These are phyloP conservation scores for Marasmarcha lunaedactyla DNA, from an alignment of 2,888 invertebrate species.

Conservation along the genomic window DNA sequence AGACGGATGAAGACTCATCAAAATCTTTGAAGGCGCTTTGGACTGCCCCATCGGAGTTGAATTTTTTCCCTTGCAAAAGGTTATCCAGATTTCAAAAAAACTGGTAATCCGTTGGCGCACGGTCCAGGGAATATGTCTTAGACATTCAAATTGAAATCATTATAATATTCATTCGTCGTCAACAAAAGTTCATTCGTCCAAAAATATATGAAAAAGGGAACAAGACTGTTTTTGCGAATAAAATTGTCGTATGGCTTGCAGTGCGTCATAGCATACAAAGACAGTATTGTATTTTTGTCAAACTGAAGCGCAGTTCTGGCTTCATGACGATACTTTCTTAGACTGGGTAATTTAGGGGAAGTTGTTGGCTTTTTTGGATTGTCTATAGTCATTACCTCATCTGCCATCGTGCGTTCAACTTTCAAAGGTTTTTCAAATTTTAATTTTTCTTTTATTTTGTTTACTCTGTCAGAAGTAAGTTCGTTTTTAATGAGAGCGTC, in stretches of 20 bases:
- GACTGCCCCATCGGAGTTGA: too few species aligned
- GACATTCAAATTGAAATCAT: too few species aligned
- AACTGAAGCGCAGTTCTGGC: constrained; percentile 11
- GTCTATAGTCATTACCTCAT: constrained; percentile 7
- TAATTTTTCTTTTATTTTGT: constrained; percentile 9
- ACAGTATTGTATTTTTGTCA: constrained; percentile 10
- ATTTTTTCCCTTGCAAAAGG: too few species aligned
- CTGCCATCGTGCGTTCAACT: constrained; percentile 9
- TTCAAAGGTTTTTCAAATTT: constrained; percentile 6
- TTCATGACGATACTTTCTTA: constrained; percentile 8
- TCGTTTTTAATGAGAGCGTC: constrained; percentile 10
- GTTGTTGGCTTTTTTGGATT: constrained; percentile 11
- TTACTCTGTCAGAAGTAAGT: constrained; percentile 8
- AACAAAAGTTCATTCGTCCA: constrained; percentile 12
- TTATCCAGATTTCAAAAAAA: too few species aligned
- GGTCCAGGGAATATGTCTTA: too few species aligned
- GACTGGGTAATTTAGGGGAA: constrained; percentile 10
- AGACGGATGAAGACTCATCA: too few species aligned
- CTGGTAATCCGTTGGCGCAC: too few species aligned
- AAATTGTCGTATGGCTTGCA: constrained; percentile 10
- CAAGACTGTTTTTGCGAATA: constrained; percentile 9
- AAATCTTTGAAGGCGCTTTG: too few species aligned
- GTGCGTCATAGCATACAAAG: constrained; percentile 11
- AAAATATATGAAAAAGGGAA: constrained; percentile 12
- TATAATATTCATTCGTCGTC: too few species aligned